Evolutionary conservation across 2,113 vertebrate species (phyloP).

Genomic region (Setophaga kirtlandii): DNA sequence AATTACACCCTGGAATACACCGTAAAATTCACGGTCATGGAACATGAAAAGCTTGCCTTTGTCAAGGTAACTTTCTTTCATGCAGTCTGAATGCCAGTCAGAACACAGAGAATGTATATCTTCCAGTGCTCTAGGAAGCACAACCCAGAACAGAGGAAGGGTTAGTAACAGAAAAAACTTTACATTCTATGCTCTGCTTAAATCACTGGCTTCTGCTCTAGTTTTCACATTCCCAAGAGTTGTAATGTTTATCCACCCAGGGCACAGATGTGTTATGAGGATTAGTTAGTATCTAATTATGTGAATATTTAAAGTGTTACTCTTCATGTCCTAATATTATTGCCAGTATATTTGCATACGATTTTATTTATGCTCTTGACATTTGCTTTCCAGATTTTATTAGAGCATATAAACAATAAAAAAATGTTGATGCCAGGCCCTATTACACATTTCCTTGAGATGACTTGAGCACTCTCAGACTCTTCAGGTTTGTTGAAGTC

Average conservation of each 20-base stretch:
- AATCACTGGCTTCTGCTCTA: neutral
- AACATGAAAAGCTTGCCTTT: neutral
- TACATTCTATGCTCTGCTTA: neutral
- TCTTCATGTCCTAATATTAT: conserved; percentile 3
- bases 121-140: neutral
- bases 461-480: neutral
- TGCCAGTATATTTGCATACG: neutral
- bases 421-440: neutral
- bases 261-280: neutral
- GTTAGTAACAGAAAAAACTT: neutral
- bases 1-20: neutral
- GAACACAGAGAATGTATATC: neutral
- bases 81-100: neutral
- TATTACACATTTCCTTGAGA: neutral
- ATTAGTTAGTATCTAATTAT: neutral
- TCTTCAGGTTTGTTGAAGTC: neutral
- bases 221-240: neutral
- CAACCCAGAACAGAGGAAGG: neutral
- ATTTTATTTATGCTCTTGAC: conserved; percentile 17
- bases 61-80: neutral
- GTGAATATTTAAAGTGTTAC: neutral
- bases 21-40: neutral
- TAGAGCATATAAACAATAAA: neutral
- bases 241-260: neutral
- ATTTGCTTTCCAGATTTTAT: conserved; percentile 22